phyloP scores from a whole-genome alignment of 2,113 vertebrate genomes.

The Bagarius yarrelli region DNA sequence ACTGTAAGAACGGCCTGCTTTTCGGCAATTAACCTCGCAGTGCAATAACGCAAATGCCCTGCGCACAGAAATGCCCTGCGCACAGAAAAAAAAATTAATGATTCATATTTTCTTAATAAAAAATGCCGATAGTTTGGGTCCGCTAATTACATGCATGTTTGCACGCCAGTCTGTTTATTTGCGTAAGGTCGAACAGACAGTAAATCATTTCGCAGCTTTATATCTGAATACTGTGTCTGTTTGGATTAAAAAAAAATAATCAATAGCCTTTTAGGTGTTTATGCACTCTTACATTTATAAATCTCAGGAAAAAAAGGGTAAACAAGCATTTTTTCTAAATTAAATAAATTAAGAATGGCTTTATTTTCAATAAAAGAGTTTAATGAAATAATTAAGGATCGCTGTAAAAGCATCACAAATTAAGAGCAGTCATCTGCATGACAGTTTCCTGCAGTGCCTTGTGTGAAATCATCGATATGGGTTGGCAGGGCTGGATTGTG shows the following conservation, averaged over 20 bases:
- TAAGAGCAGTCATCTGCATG: slow-evolving; percentile 21
- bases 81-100: background rate
- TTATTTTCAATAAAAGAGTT: background rate
- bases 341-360: background rate
- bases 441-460: slow-evolving; percentile 30
- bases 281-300: background rate
- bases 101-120: background rate
- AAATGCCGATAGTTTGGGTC: background rate
- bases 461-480: slow-evolving; percentile 41
- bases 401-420: slow-evolving; percentile 26
- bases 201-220: background rate
- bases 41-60: background rate
- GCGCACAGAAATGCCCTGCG: background rate
- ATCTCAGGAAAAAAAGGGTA: background rate
- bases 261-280: background rate
- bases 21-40: background rate
- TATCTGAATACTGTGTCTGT: background rate
- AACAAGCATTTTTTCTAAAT: background rate
- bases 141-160: background rate
- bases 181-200: background rate
- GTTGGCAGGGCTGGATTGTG: slow-evolving; percentile 25
- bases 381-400: background rate
- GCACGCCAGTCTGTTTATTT: background rate
- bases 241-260: background rate
- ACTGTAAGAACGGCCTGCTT: background rate